Evolutionary conservation across 2,888 invertebrate genomes (phyloP), one percentile per base, ranked within the genome.

Genomic region (Drosophila anomalata): DNA sequence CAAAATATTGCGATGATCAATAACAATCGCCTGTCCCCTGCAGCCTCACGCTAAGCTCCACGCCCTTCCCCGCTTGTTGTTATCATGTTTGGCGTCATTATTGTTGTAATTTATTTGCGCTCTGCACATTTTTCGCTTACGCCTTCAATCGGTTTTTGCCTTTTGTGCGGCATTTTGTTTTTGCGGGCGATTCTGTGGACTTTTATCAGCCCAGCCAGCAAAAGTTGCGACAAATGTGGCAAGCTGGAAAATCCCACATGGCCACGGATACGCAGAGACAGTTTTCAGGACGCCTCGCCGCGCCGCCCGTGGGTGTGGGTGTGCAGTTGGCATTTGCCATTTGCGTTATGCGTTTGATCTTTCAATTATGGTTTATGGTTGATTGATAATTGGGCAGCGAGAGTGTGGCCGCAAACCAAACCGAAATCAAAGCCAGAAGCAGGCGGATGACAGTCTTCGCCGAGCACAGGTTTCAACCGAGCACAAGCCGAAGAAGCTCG

Each of bases 1-100:
- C 80, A 84, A 84, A 84, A 84, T 84, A 84, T 84, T 84, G 88
- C 88, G 80, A 82, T 84, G 88, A 84, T 84, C 84, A 84, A 84
- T 84, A 84, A 88, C 87, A 84, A 82, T 87, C 85, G 85, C 71
- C 61, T 58, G 61, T 41, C 65, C 61, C 73, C 53, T 33, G 33
- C 53, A 59, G 53, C 65, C 22, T 7, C 22, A 26, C 14, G n/a
- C 41, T 36, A 9, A 14, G 17, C 41, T 29, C 17, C 17, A 17
- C 9, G 11, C 47, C 12, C 33, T 44, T 48, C 42, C 33, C 33
- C 55, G 65, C 69, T 75, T 78, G 78, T 78, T 84, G 88, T 84
- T 84, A 84, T 84, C 83, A 83, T 84, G 88, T 86, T 86, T 79
- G 83, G 78, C 80, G 88, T 84, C 84, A 84, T 84, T 84, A 84